Base-by-base conservation (phyloP, 2,797 vertebrate species). In the Neostethus bicornis region DNA sequence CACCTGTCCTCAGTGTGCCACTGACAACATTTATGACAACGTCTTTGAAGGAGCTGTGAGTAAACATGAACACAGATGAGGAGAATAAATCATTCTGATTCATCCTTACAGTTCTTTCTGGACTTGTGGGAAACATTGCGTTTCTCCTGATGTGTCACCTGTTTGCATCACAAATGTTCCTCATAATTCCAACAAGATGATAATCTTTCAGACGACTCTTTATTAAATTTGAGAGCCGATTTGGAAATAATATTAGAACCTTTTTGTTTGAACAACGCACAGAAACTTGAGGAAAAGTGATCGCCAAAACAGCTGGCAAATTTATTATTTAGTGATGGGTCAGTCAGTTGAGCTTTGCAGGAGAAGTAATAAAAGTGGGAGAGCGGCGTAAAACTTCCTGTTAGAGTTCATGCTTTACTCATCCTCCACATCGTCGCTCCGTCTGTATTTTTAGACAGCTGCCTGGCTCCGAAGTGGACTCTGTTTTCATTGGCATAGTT, bases 31-130 rank as follows among this genome's bases (percentile, higher is more conserved):
- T 90, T 98, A 96, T 56, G 94, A 96, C 86, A 91, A 74, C 58
- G 94, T 94, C 73, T 98, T 99, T 67, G 93, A 96, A 80, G 91
- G 94, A 87, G 92, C 90, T 86, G 96, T 98, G 83, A 94, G 92
- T 90, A 58, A 16, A 71, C 3, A 48, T 43, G 16, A 20, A 19
- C 25, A 7, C 8, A 11, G n/a, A 24, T 24, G 20, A 7, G 20
- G 2, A 7, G 2, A 7, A 23, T 6, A 34, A n/a, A 48, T 19
- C 16, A n/a, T n/a, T n/a, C n/a, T n/a, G n/a, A n/a, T n/a, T n/a
- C n/a, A n/a, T n/a, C n/a, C n/a, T n/a, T n/a, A n/a, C n/a, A n/a
- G n/a, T n/a, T n/a, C n/a, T n/a, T n/a, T n/a, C n/a, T n/a, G n/a
- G n/a, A n/a, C n/a, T n/a, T n/a, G n/a, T n/a, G n/a, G n/a, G n/a